Percentiles rank a stretch among this genome's conserved stretches.
Evolutionary conservation across 2,113 vertebrate species (phyloP).

Genomic region (Tringa solitaria): DNA sequence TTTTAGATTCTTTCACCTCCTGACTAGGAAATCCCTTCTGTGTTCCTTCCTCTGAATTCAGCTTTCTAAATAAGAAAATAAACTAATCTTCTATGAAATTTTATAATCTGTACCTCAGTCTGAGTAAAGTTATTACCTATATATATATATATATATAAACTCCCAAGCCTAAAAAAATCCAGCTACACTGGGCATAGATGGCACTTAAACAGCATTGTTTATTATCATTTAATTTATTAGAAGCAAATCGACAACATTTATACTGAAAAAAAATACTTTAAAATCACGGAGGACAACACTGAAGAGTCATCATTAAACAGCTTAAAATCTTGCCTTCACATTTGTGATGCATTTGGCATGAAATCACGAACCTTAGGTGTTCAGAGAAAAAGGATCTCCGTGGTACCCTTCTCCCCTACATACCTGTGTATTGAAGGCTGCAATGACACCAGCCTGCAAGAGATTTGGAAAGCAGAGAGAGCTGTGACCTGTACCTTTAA

Average conservation of each 20-base stretch:
- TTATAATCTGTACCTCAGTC: neutral
- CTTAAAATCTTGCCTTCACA: neutral
- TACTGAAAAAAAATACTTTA: neutral
- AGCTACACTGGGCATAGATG: neutral
- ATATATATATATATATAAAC: neutral
- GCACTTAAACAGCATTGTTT: neutral
- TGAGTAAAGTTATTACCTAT: neutral
- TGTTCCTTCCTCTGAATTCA: neutral
- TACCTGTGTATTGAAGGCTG: neutral
- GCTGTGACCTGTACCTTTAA: slow-evolving; percentile 73
- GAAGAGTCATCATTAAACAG: neutral
- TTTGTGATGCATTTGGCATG: neutral
- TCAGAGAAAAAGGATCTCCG: neutral
- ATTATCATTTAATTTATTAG: neutral
- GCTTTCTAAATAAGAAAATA: slow-evolving; percentile 1
- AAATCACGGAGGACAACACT: neutral
- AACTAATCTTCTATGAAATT: neutral
- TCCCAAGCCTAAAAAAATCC: neutral
- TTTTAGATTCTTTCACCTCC: neutral
- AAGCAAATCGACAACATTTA: neutral
- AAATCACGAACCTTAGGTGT: neutral
- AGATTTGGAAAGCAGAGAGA: slow-evolving; percentile 70
- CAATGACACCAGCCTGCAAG: slow-evolving; percentile 10
- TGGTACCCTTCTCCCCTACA: neutral
- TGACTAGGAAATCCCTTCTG: neutral